phyloP scores from a whole-genome alignment of 2,113 vertebrate species.

The Chaetorhynchus papuensis region DNA sequence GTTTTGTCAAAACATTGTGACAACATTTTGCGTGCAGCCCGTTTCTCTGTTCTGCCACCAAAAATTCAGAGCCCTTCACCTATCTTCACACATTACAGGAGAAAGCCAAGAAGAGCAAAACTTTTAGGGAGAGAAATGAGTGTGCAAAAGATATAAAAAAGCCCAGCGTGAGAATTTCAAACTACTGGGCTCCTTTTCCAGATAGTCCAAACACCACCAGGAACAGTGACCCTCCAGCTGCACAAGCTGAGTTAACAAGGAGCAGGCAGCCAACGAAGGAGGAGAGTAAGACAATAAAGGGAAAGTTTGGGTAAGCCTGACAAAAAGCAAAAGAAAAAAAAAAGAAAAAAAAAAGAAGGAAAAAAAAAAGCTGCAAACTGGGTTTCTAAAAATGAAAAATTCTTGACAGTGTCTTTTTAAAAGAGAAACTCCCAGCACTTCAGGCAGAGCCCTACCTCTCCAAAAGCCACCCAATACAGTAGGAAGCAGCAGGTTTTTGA shows the following conservation, averaged over 20 bases:
- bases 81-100: neutral
- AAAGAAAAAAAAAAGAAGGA: neutral
- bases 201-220: neutral
- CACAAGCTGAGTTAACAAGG: constrained; percentile 1
- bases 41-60: constrained; percentile 8
- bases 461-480: neutral
- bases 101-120: neutral
- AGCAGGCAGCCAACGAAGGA: neutral
- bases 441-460: neutral
- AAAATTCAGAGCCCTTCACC: constrained; percentile 27
- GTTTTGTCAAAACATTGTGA: constrained; percentile 55
- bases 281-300: neutral
- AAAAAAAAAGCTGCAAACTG: neutral
- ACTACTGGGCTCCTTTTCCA: neutral
- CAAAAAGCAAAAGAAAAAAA: neutral
- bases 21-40: neutral
- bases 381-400: neutral
- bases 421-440: neutral
- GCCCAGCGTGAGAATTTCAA: neutral
- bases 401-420: neutral
- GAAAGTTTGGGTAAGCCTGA: neutral
- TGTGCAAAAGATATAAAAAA: neutral
- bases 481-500: neutral
- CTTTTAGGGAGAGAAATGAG: neutral
- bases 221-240: neutral